Evolutionary conservation across 2,888 invertebrate species (phyloP), one percentile per base, ranked within the genome.

Genomic region (Volucella inflata): DNA sequence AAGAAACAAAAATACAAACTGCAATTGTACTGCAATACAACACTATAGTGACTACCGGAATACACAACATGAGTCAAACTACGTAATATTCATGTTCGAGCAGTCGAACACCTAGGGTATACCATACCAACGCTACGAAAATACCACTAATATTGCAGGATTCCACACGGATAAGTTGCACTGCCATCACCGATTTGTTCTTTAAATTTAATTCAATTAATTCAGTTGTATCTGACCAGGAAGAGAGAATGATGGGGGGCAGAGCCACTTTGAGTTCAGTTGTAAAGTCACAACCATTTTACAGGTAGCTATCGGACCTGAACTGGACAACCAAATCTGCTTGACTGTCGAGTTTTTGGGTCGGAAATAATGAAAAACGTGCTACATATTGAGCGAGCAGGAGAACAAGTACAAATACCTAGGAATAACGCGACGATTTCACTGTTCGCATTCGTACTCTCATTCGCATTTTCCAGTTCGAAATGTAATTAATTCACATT

Each of bases 181-280:
- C 80, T 79, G 55, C 51, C 68, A 67, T 65, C 85, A 57, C 76
- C 71, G 71, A 85, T 81, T 85, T 77, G 77, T 80, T 85, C 81
- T 76, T 85, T 68, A 81, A 85, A 77, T 80, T 85, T 81, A 80
- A 85, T 85, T 80, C 72, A 85, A 85, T 85, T 85, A 85, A 77
- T 85, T 75, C 64, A 85, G 81, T 72, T 76, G 64, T 72, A 77
- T 38, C 67, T 71, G 65, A 70, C 50, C n/a, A 42, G 12, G 48
- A 21, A 46, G 55, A 40, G 48, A 30, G 53, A 44, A 51, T 44
- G 38, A 57, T 38, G 48, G 9, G 48, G 9, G 17, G 42, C n/a
- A 30, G 46, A 68, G 68, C 59, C 51, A 74, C 51, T 70, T 75
- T 64, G 30, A 75, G 21, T 2, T 75, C 57, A 48, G 64, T 40